These are phyloP conservation scores for Himalopsyche tibetana DNA, from an alignment of 2,888 invertebrate species.

Conservation along the genomic window DNA sequence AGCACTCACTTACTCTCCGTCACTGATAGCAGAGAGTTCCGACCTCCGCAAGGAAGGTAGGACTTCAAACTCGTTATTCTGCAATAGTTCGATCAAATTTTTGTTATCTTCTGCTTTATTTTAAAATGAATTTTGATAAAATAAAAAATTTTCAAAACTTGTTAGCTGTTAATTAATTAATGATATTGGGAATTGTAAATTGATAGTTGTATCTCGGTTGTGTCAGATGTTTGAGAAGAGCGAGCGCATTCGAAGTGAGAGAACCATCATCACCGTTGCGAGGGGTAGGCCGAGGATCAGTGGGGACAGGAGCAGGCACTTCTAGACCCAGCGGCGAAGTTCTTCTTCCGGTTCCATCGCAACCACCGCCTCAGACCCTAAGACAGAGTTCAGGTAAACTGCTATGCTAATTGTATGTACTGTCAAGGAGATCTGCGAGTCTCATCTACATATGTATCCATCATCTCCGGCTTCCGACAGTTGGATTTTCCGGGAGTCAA, in stretches of 20 bases:
- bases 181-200: too few relatives aligned
- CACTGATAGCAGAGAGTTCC: slow-evolving; percentile 61
- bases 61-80: background rate
- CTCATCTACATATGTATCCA: too few relatives aligned
- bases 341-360: slow-evolving; percentile 72
- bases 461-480: too few relatives aligned
- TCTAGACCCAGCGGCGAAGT: slow-evolving; percentile 62
- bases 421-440: too few relatives aligned
- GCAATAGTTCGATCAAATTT: background rate
- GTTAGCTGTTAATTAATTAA: too few relatives aligned
- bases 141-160: background rate
- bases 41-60: slow-evolving; percentile 62
- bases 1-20: slow-evolving; percentile 61
- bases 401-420: background rate
- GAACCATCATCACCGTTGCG: slow-evolving; percentile 61
- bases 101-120: background rate
- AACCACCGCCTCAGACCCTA: slow-evolving; percentile 65
- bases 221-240: slow-evolving; percentile 70
- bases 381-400: slow-evolving; percentile 66
- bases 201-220: background rate
- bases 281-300: background rate
- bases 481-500: too few relatives aligned
- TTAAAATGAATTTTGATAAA: background rate
- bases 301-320: background rate
- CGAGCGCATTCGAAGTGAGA: slow-evolving; percentile 73